Evolutionary conservation across 2,797 vertebrate genomes (phyloP), one percentile per base, ranked within the genome.

Genomic region (Enteromius mattozi): DNA sequence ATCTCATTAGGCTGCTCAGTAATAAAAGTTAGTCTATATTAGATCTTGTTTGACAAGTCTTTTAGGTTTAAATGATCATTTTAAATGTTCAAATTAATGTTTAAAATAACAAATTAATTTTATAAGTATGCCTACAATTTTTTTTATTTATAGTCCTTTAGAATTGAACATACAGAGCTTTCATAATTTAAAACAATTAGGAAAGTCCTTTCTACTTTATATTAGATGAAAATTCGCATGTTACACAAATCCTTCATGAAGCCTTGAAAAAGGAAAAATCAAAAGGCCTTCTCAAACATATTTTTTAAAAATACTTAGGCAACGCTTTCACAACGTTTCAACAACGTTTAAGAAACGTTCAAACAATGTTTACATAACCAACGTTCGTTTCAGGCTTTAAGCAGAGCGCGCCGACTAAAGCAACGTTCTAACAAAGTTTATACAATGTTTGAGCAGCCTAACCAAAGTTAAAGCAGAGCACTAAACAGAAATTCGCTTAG

Each of bases 141-240:
- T 45, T 10, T 19, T 1, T 0, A 74, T 21, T 74, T 35, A 33
- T 65, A 37, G 19, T 14, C 4, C 19, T n/a, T 37, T 1, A 54
- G 49, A 74, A 10, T 8, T 47, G 1, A 17, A 27, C 24, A 0
- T 1, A 27, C 17, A 49, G 17, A 33, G 70, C 16, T 72, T 72
- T 72, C 27, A 51, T 74, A 33, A 51, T 74, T 74, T 33, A 10
- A 51, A 49, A 49, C 13, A 71, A 3, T 71, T 45, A 71, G 68
- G 4, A 70, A 70, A 70, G 37, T 19, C 2, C 37, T 70, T 8
- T 16, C 30, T 13, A n/a, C 54, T 21, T 7, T 13, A 61, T 61
- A 72, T 72, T 24, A 24, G 16, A 74, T 74, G 24, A 1, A 72
- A 49, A 10, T 27, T 74, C 0, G 2, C 45, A 51, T 33, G 27